Evolutionary conservation across 2,113 vertebrate species (phyloP).

Genomic region (Procavia capensis): DNA sequence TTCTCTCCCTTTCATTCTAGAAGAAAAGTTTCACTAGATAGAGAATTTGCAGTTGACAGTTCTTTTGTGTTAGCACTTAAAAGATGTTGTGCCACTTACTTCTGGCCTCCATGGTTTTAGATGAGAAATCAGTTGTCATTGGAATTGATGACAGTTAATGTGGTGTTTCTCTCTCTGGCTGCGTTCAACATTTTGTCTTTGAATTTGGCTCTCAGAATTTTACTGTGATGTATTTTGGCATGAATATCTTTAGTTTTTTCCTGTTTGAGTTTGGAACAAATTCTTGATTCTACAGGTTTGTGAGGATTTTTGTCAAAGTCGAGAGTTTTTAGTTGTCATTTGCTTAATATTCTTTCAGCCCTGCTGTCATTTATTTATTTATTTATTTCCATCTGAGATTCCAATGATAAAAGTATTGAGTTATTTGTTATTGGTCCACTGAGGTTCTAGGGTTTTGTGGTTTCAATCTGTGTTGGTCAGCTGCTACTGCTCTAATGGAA

Average conservation of each 20-base stretch:
- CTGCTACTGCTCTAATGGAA: no score
- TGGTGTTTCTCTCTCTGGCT: not conserved
- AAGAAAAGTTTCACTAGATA: not conserved
- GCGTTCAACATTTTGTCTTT: not conserved
- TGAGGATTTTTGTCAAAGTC: not conserved
- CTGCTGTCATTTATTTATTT: not conserved
- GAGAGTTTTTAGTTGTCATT: no score
- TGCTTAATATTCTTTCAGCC: not conserved
- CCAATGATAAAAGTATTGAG: not conserved
- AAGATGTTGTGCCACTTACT: not conserved
- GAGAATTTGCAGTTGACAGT: not conserved
- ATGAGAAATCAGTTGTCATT: not conserved
- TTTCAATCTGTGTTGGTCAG: no score
- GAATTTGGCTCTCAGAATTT: not conserved
- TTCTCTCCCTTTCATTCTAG: not conserved
- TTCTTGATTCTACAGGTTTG: not conserved
- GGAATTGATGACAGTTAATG: not conserved
- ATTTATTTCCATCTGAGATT: not conserved
- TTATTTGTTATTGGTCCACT: not conserved
- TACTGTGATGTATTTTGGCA: not conserved
- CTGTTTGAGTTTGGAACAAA: not conserved
- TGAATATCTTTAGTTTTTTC: not conserved
- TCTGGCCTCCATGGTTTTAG: not conserved
- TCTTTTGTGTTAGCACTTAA: not conserved
- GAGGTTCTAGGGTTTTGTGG: not conserved